These are phyloP conservation scores for Chaetogeoica ovagalla DNA, from an alignment of 2,888 invertebrate genomes.

Conservation along the genomic window DNA sequence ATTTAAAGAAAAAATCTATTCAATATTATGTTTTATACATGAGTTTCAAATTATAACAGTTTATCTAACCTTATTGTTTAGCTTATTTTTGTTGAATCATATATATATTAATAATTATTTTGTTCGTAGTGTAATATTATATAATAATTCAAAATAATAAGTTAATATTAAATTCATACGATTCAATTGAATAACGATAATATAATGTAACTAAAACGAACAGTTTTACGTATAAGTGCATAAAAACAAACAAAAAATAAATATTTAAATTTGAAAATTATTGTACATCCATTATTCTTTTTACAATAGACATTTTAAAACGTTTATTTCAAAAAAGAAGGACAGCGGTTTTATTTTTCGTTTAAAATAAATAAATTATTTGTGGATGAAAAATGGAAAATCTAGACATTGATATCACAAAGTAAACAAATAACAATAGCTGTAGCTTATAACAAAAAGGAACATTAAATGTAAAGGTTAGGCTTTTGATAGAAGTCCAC, in stretches of 20 bases:
- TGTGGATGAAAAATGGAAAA: background rate
- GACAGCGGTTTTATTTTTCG: background rate
- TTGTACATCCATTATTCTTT: background rate
- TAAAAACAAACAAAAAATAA: too few species aligned
- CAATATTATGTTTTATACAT: too few species aligned
- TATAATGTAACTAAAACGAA: background rate
- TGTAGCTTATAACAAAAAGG: background rate
- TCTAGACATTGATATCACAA: background rate
- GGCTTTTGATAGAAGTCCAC: background rate
- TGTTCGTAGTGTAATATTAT: too few species aligned
- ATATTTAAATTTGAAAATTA: background rate
- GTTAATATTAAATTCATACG: too few species aligned
- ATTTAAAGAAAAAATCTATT: too few species aligned
- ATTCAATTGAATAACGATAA: too few species aligned
- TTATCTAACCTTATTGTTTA: too few species aligned
- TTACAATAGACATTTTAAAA: background rate
- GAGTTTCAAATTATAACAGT: too few species aligned
- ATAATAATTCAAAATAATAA: too few species aligned
- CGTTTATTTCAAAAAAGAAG: background rate
- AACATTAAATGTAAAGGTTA: background rate
- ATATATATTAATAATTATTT: too few species aligned
- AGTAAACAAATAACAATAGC: background rate
- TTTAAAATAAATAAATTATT: constrained; percentile 11
- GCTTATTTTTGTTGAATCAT: too few species aligned
- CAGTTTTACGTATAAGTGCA: background rate